phyloP scores from a whole-genome alignment of 2,113 vertebrate genomes.

The Colinus virginianus region DNA sequence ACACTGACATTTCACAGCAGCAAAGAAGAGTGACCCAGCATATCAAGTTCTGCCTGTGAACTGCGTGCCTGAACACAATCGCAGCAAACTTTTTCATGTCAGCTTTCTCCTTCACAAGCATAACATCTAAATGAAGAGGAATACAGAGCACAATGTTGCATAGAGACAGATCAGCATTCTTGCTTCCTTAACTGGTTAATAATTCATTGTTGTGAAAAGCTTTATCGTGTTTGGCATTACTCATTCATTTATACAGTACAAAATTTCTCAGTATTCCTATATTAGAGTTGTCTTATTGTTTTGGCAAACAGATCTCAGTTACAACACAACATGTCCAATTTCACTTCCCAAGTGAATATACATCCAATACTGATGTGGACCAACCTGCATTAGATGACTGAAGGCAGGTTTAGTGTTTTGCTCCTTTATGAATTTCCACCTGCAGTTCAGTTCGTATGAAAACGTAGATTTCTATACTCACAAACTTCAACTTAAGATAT shows the following conservation, averaged over 20 bases:
- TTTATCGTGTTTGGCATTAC: neutral
- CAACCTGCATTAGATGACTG: neutral
- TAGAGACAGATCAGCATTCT: neutral
- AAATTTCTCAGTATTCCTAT: neutral
- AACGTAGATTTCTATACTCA: fast-evolving
- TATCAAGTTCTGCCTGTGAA: neutral
- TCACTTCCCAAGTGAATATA: neutral
- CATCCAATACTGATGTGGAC: neutral
- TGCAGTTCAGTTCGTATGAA: neutral
- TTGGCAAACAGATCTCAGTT: neutral
- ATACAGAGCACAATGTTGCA: neutral
- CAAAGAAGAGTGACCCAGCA: neutral
- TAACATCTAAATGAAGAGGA: neutral
- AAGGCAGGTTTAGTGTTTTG: neutral
- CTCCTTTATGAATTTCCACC: neutral
- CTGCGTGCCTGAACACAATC: neutral
- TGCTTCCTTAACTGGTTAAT: neutral
- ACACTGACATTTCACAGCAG: neutral
- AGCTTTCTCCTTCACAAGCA: neutral
- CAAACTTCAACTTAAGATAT: neutral
- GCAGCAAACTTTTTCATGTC: neutral
- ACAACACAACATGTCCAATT: neutral
- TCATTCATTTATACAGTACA: neutral
- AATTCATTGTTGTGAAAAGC: neutral
- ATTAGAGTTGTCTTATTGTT: neutral